Percentiles rank a stretch among this genome's conserved stretches.
These are phyloP conservation scores for Drosophila murphyi DNA, from an alignment of 1,140 invertebrate species.

Conservation along the genomic window DNA sequence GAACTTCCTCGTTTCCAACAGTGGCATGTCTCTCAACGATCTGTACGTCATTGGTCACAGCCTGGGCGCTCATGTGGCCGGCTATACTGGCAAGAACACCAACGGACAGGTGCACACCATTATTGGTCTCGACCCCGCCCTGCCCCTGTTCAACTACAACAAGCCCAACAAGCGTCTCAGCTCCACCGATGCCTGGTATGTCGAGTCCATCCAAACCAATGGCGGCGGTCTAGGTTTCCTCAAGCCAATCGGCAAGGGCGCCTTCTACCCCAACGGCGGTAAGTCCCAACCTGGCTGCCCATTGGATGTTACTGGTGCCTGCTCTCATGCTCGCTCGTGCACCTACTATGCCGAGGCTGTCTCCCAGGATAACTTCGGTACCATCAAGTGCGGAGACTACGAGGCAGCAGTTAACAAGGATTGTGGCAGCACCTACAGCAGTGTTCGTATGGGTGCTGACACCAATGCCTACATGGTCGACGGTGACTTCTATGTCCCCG, in stretches of 20 bases:
- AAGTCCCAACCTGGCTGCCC: constrained; percentile 86
- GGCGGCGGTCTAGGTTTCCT: constrained; percentile 85
- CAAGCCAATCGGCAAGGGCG: constrained; percentile 84
- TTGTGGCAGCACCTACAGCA: constrained; percentile 63
- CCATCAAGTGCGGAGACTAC: constrained; percentile 61
- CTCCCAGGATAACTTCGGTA: constrained; percentile 55
- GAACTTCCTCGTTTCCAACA: constrained; percentile 71
- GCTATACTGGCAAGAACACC: constrained; percentile 85
- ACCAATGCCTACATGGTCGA: constrained; percentile 78
- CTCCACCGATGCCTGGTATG: constrained; percentile 79
- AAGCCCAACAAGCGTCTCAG: constrained; percentile 76
- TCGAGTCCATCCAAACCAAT: constrained; percentile 86
- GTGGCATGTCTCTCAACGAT: constrained; percentile 65
- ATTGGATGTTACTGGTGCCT: constrained; percentile 77
- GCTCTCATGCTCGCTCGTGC: constrained; percentile 85
- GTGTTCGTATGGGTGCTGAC: constrained; percentile 84
- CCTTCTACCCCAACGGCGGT: constrained; percentile 86
- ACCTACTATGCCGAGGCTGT: constrained; percentile 86
- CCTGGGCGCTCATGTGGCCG: constrained; percentile 85
- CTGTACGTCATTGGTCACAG: constrained; percentile 83
- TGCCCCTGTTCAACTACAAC: constrained; percentile 77
- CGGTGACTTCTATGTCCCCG: constrained; percentile 64
- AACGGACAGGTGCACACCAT: constrained; percentile 71
- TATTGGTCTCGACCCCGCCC: constrained; percentile 85
- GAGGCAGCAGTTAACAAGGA: constrained; percentile 48